Base-by-base conservation (phyloP, 2,888 invertebrate genomes). In the Harpalus rubripes region DNA sequence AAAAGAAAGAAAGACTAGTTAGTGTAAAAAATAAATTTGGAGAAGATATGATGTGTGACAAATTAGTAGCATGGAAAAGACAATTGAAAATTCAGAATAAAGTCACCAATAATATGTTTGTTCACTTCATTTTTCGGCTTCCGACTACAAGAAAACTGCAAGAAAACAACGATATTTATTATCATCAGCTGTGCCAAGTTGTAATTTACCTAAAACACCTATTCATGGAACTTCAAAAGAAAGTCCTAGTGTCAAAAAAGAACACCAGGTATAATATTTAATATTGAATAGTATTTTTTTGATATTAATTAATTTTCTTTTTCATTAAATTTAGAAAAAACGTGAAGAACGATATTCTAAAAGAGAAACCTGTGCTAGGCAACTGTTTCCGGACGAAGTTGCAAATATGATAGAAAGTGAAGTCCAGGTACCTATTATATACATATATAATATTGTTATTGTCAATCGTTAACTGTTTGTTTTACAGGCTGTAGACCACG, bases 141-240 rank as follows among this genome's bases (percentile, higher is more conserved):
- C 52, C 1, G n/a, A 52, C n/a, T 52, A 52, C 5, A 52, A 52
- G 5, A 8, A n/a, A 52, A n/a, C 1, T 8, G 52, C 1, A 5
- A 8, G 1, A 52, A 52, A 52, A 52, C 52, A 59, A 16, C 2
- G 59, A 59, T 59, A 15, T 2, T 59, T 59, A 5, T 15, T n/a
- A 59, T n/a, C 59, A n/a, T 6, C 12, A 59, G 59, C 59, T 59
- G 59, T 59, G 12, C 59, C 59, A 59, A 59, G 15, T 59, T 59
- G n/a, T 1, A n/a, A 59, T n/a, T 15, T 59, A n/a, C n/a, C 15
- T 1, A 59, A 1, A 12, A 59, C 59, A 59, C 59, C 59, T 59
- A 16, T 59, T 6, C 59, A 59, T 59, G 59, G 59, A 2, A n/a
- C 59, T 7, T 1, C 15, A 59, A 15, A 0, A 59, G 59, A 59